Evolutionary conservation across 1,140 invertebrate genomes (phyloP), one percentile per base, ranked within the genome.

Genomic region (Pseudobourletiella spinata): DNA sequence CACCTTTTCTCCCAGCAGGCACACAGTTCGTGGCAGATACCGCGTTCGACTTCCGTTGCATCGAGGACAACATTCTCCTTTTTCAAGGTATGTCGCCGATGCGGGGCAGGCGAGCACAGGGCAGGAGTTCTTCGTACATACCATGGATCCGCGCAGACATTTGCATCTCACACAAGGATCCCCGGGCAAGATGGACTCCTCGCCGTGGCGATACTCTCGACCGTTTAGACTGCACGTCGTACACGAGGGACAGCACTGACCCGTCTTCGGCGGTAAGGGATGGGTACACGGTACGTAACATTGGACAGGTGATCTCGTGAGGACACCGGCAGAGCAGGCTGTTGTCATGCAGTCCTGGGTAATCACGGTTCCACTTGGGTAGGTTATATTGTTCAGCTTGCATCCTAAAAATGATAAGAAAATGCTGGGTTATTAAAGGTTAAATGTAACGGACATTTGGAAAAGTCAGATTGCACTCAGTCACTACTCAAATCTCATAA

Each of bases 81-180:
- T 78, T 25, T 79, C 78, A 35, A 81, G 80, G 24, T 80, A 76
- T 66, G 87, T 85, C 57, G 83, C 83, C 6, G 79, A 76, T 46
- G 76, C 69, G 25, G 84, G 81, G 74, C 91, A 94, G 20, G 86
- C 83, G 3, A 94, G 77, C 2, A 89, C 86, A 1, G 89, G 87
- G 73, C 91, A 95, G 1, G 87, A 86, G 58, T 85, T 83, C 72
- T 91, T 91, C 2, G 81, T 78, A 74, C 91, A 95, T 2, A 84
- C 84, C 70, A 93, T 77, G 28, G 81, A 78, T 11, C 84, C 84
- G n/a, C 79, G 77, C 56, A 83, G 79, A 75, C 92, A 95, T 58
- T 84, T 82, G 74, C 92, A 95, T 59, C 84, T 84, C 35, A 93
- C 77, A 73, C 91, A 95, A 1, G 89, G 88, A 77, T 95, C 91